Evolutionary conservation across 2,797 vertebrate genomes (phyloP).

Genomic region (Tenualosa thibaudeaui): DNA sequence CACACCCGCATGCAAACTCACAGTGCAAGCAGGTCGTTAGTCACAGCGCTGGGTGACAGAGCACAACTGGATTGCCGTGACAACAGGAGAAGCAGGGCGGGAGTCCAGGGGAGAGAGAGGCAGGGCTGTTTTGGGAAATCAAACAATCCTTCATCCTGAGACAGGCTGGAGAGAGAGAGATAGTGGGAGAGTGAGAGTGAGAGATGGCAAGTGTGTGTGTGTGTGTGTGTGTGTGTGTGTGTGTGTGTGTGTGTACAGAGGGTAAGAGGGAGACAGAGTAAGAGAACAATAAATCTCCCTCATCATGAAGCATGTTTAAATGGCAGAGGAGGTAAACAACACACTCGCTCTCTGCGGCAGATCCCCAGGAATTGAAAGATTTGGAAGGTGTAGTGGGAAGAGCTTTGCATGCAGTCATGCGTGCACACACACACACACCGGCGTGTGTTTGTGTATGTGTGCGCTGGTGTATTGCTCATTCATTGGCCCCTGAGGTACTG

Average conservation of each 20-base stretch:
- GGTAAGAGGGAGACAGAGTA: conserved; percentile 25
- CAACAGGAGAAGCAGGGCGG: conserved; percentile 17
- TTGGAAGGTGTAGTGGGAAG: not conserved
- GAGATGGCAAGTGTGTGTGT: not conserved
- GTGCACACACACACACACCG: not conserved
- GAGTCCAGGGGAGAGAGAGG: not conserved
- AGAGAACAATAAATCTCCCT: conserved; percentile 34
- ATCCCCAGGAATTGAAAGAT: not conserved
- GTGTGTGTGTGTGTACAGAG: conserved; percentile 15
- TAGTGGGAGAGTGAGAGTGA: conserved; percentile 12
- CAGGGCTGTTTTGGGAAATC: conserved; percentile 11
- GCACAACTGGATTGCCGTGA: conserved; percentile 1
- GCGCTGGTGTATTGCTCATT: not conserved
- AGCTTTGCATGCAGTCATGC: not conserved
- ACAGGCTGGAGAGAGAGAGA: not conserved
- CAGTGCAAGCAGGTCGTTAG: conserved; percentile 10
- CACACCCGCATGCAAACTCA: not conserved
- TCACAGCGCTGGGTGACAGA: conserved; percentile 8
- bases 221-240: conserved; percentile 19
- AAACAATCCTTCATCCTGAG: not conserved
- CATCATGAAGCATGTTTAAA: conserved; percentile 14
- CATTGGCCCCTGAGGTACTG: not conserved
- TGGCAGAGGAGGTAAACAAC: conserved; percentile 14
- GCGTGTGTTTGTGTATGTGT: not conserved
- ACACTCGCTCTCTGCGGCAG: not conserved